Base-by-base conservation (phyloP, 1,140 invertebrate species). In the Caenorhabditis tropicalis region DNA sequence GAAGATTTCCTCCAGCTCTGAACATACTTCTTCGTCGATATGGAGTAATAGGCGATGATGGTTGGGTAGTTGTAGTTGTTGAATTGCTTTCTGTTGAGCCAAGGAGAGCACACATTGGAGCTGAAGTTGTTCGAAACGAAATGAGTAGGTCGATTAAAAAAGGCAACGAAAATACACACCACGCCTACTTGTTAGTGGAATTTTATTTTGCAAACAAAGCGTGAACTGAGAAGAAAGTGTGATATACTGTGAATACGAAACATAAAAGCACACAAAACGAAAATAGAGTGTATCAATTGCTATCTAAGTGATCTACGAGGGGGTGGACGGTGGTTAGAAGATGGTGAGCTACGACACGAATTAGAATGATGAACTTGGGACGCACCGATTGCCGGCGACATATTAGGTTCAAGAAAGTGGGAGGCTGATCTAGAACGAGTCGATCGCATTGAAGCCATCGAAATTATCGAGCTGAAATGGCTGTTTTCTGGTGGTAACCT, bases 391-490 rank as follows among this genome's bases (percentile, higher is more conserved):
- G 83, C 83, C 19, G 83, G 83, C 29, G 83, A 84, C 33, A 84
- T 48, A 19, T 39, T 81, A 21, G 84, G 81, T 51, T 82, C 80
- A 15, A 82, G 48, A 19, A 85, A 82, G 49, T 81, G 80, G 43
- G 70, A 82, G 29, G 80, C 70, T n/a, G 84, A 81, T 21, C 84
- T 31, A 51, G 49, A 65, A 27, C 84, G 31, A 0, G 84, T 74
- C 29, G 84, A 85, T 21, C 84, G 49, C 39, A 85, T 56, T 0
- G 84, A 80, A 39, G 84, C 84, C 84, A 85, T 85, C 21, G 84
- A 85, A 2, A 85, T 85, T 24, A 85, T 85, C 9, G 82, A 85
- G 39, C 84, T 85, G 81, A 53, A 85, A 85, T 27, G 33, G 7
- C 48, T 9, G 12, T 53, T 36, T 15, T 49, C 33, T 53, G n/a